Evolutionary conservation across 2,888 invertebrate species (phyloP).

Genomic region (Sepiola atlantica): DNA sequence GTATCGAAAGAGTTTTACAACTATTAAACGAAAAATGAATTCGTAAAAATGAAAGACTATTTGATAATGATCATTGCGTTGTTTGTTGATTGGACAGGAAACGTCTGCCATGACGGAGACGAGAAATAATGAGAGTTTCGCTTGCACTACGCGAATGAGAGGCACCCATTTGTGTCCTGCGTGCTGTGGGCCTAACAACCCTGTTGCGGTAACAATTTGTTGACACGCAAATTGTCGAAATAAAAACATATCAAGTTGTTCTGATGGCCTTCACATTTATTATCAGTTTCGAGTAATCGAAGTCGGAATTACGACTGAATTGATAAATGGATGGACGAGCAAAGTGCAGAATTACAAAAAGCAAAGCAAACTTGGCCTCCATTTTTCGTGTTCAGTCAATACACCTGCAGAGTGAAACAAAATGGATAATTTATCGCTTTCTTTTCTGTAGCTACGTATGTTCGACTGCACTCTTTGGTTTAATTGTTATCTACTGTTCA

Average conservation of each 20-base stretch:
- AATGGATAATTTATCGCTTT: not conserved
- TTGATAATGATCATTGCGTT: not conserved
- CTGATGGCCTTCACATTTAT: constrained; percentile 21
- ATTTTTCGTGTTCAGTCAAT: not conserved
- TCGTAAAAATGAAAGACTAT: not conserved
- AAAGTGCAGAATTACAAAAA: not conserved
- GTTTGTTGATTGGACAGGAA: not conserved
- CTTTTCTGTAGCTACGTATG: no score
- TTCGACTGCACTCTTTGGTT: no score
- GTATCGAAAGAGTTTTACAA: not conserved
- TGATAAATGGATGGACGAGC: not conserved
- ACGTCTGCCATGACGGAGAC: not conserved
- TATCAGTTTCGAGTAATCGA: not conserved
- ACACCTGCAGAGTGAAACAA: not conserved
- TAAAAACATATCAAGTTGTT: constrained; percentile 1
- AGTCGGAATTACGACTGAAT: not conserved
- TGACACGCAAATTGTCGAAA: not conserved
- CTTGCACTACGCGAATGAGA: not conserved
- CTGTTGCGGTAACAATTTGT: not conserved
- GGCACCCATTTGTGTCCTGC: not conserved
- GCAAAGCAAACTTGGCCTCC: not conserved
- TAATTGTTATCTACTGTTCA: no score
- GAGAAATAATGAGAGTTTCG: not conserved
- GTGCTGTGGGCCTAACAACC: not conserved
- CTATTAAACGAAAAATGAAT: not conserved